Conservation (phyloP, 2,113 vertebrate species). For the Chinchilla lanigera region DNA sequence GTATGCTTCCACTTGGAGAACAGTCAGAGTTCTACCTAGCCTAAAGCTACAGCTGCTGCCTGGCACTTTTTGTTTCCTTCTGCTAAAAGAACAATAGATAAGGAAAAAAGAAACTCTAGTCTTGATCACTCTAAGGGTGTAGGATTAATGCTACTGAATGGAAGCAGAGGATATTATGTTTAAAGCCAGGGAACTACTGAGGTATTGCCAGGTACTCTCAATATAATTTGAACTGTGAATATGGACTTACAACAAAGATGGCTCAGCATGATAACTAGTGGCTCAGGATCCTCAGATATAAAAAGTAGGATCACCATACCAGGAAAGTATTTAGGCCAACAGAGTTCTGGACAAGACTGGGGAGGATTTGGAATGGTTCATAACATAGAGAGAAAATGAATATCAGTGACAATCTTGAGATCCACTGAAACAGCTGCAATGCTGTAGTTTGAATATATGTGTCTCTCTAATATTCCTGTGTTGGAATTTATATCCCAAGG, state of each 20-base stretch:
- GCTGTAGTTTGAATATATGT: neutral
- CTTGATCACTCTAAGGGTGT: neutral
- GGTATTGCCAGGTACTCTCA: neutral
- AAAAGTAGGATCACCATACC: neutral
- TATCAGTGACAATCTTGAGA: neutral
- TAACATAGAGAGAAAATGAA: neutral
- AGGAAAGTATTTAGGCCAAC: neutral
- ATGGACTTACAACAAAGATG: neutral
- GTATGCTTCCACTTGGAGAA: neutral
- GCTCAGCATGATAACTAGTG: neutral
- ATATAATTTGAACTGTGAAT: neutral
- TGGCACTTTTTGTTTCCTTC: neutral
- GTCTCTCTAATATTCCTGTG: neutral
- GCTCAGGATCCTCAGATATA: neutral
- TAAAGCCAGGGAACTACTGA: neutral
- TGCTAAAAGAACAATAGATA: neutral
- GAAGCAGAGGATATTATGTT: neutral
- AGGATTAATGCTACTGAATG: neutral
- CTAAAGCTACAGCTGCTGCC: neutral
- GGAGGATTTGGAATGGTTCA: neutral
- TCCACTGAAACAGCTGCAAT: neutral
- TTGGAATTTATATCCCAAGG: neutral
- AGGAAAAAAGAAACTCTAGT: neutral
- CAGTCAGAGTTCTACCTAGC: neutral
- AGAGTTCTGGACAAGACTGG: neutral